These are phyloP conservation scores for Drosophila mayri DNA, from an alignment of 1,140 invertebrate genomes.

Conservation along the genomic window DNA sequence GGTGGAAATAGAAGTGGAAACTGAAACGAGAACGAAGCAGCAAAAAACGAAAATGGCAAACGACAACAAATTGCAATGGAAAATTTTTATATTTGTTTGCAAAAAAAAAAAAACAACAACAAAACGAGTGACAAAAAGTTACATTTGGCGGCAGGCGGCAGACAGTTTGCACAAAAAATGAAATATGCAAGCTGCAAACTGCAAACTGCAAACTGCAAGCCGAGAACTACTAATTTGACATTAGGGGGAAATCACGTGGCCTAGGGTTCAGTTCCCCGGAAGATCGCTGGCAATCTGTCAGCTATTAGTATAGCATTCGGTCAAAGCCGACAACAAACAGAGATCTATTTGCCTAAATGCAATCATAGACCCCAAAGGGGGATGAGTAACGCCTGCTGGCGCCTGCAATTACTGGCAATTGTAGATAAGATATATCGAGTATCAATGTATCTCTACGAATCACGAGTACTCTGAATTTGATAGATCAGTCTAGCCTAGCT, in stretches of 20 bases:
- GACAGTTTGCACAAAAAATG: conserved; percentile 4
- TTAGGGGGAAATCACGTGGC: conserved; percentile 30
- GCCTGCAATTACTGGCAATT: conserved; percentile 31
- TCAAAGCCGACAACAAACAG: conserved; percentile 15
- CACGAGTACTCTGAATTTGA: conserved; percentile 14
- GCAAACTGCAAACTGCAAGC: conserved; percentile 52
- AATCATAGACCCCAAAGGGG: not conserved
- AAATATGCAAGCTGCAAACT: conserved; percentile 22
- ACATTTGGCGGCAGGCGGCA: conserved; percentile 8
- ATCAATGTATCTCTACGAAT: conserved; percentile 8
- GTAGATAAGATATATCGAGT: conserved; percentile 19
- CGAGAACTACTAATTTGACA: conserved; percentile 37
- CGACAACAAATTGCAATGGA: conserved; percentile 50
- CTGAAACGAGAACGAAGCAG: not conserved
- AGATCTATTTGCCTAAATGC: conserved; percentile 18
- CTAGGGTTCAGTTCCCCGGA: conserved; percentile 41
- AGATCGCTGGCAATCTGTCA: conserved; percentile 44
- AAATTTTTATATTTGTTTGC: conserved; percentile 19
- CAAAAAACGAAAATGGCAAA: conserved; percentile 53
- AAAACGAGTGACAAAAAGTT: not conserved
- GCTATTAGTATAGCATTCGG: conserved; percentile 3
- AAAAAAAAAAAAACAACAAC: not conserved
- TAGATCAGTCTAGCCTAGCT: not conserved
- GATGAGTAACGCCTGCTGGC: conserved; percentile 9
- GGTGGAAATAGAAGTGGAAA: conserved; percentile 33